Conservation (phyloP, 2,797 vertebrate genomes). For the Dermochelys coriacea region DNA sequence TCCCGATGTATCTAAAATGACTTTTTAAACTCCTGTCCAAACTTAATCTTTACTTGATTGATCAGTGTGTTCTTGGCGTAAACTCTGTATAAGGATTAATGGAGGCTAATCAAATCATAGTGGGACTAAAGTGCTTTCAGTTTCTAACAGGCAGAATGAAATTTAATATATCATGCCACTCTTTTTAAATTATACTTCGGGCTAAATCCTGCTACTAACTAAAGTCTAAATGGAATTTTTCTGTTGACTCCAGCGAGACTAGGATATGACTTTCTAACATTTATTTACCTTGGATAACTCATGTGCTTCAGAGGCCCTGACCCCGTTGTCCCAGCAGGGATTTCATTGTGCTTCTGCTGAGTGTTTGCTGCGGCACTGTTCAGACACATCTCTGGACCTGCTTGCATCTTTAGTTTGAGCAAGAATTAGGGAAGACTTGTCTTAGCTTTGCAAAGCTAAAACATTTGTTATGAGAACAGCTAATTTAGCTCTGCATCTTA, state of each 20-base stretch:
- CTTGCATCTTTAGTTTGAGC: not conserved
- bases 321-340: not conserved
- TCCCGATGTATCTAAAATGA: not conserved
- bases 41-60: not conserved
- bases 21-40: not conserved
- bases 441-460: not conserved
- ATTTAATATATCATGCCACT: not conserved
- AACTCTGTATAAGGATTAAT: not conserved
- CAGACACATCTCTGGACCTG: rapidly evolving
- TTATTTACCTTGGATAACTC: not conserved
- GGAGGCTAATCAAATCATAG: no score
- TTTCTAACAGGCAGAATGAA: not conserved
- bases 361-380: not conserved
- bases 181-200: not conserved
- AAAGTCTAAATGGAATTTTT: not conserved
- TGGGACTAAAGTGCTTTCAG: not conserved
- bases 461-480: not conserved
- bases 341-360: not conserved
- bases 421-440: not conserved
- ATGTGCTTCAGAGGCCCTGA: not conserved
- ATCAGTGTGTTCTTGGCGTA: not conserved
- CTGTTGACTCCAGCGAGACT: not conserved
- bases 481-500: not conserved
- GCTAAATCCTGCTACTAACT: not conserved
- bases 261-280: not conserved